Evolutionary conservation across 1,140 invertebrate genomes (phyloP).

Genomic region (Drosophila virilis): DNA sequence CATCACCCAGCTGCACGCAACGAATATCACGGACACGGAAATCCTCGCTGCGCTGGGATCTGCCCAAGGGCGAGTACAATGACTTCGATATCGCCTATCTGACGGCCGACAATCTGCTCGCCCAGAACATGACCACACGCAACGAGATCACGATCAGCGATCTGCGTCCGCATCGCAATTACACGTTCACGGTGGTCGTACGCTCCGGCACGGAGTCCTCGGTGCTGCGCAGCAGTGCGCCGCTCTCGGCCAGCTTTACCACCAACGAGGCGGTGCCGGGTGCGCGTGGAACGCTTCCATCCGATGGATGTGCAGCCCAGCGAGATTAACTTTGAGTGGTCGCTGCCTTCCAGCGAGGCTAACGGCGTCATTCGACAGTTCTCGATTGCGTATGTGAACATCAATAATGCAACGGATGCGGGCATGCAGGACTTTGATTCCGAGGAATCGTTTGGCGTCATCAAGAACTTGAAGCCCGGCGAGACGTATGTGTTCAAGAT

Average conservation of each 20-base stretch:
- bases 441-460: constrained; percentile 88
- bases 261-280: constrained; percentile 94
- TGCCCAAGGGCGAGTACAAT: constrained; percentile 93
- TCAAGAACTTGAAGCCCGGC: constrained; percentile 91
- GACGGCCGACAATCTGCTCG: constrained; percentile 87
- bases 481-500: constrained; percentile 93
- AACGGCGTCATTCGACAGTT: constrained; percentile 94
- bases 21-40: constrained; percentile 91
- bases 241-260: constrained; percentile 91
- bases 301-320: constrained; percentile 92
- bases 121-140: constrained; percentile 90
- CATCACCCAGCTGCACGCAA: constrained; percentile 91
- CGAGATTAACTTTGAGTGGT: constrained; percentile 93
- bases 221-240: constrained; percentile 90
- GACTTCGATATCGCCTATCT: constrained; percentile 95
- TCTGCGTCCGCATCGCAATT: constrained; percentile 93
- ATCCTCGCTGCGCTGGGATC: constrained; percentile 92
- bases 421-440: constrained; percentile 88
- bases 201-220: constrained; percentile 91
- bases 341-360: constrained; percentile 89
- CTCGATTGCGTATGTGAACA: constrained; percentile 90
- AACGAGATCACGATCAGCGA: constrained; percentile 90
- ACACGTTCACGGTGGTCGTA: constrained; percentile 95
- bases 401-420: constrained; percentile 87
- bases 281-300: constrained; percentile 90